These are phyloP conservation scores for Empis stercorea DNA, from an alignment of 2,888 invertebrate genomes.

Conservation along the genomic window DNA sequence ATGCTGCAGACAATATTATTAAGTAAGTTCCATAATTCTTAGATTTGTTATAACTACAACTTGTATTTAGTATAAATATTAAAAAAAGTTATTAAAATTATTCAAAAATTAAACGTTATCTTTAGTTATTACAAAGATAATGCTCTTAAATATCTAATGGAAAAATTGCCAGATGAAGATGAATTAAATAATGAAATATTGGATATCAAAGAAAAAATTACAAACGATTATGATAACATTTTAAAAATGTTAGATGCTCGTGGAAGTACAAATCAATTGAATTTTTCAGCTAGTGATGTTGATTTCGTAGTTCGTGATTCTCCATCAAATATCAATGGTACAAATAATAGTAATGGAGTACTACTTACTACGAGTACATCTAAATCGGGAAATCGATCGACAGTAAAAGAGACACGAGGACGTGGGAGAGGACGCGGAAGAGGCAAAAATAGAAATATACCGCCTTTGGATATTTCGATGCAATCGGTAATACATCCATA, in stretches of 20 bases:
- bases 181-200: constrained; percentile 39
- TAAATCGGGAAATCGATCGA: not conserved
- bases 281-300: not conserved
- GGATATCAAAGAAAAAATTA: constrained; percentile 30
- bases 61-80: no score
- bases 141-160: constrained; percentile 39
- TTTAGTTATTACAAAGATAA: constrained; percentile 41
- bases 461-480: no score
- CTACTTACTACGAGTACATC: not conserved
- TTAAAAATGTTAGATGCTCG: constrained; percentile 21
- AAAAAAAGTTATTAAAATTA: not conserved
- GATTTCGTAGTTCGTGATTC: not conserved
- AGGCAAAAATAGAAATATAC: no score
- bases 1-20: constrained; percentile 41
- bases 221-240: constrained; percentile 20
- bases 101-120: not conserved
- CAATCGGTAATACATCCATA: no score
- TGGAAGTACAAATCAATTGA: constrained; percentile 6
- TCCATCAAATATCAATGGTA: not conserved
- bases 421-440: not conserved
- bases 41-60: no score
- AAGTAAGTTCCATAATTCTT: constrained; percentile 38
- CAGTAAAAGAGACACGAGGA: not conserved
- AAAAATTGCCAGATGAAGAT: constrained; percentile 37
- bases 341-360: not conserved